These are phyloP conservation scores for Dugesia japonica DNA, from an alignment of 2,888 invertebrate species.

Conservation along the genomic window DNA sequence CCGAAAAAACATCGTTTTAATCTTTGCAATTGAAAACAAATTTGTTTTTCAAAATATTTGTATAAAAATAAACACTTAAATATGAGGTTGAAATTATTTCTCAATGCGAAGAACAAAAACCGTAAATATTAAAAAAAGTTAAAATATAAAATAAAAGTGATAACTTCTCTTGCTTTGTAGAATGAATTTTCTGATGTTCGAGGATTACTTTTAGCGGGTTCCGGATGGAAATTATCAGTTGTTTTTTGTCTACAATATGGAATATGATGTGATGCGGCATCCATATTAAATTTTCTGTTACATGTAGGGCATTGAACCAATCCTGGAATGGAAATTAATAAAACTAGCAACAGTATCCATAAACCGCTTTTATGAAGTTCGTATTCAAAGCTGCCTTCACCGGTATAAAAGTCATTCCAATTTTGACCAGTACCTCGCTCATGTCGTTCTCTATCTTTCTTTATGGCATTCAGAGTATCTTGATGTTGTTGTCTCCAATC, in stretches of 20 bases:
- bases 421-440: not conserved
- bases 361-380: not conserved
- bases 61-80: too few relatives aligned
- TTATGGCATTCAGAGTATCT: not conserved
- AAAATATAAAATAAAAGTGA: not conserved
- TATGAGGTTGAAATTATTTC: too few relatives aligned
- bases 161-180: not conserved
- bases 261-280: constrained; percentile 6
- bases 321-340: not conserved
- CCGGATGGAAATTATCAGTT: not conserved
- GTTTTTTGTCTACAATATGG: not conserved
- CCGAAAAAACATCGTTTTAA: too few relatives aligned
- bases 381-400: not conserved
- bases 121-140: not conserved
- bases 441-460: not conserved
- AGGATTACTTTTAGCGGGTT: not conserved
- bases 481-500: constrained; percentile 15
- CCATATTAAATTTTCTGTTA: constrained; percentile 12
- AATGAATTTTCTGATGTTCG: not conserved
- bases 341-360: not conserved
- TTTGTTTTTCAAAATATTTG: too few relatives aligned
- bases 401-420: not conserved
- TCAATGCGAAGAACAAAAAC: too few relatives aligned
- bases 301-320: not conserved
- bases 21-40: too few relatives aligned